Percentiles rank a stretch among this genome's conserved stretches.
phyloP scores from a whole-genome alignment of 2,797 vertebrate species.

The Podargus strigoides region DNA sequence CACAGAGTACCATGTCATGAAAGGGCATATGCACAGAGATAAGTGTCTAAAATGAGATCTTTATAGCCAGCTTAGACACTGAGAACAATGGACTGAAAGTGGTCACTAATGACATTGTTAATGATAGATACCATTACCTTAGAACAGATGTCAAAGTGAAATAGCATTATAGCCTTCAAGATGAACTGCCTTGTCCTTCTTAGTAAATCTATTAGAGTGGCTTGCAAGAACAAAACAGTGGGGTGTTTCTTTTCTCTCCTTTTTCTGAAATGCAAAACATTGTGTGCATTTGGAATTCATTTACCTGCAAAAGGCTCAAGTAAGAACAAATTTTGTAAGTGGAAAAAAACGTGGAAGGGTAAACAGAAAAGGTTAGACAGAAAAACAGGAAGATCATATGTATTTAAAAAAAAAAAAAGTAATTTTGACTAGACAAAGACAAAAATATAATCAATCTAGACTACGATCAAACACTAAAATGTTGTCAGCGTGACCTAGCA shows the following conservation, averaged over 20 bases:
- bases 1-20: neutral
- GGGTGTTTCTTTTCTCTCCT: neutral
- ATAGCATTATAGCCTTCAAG: conserved; percentile 64
- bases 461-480: neutral
- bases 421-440: neutral
- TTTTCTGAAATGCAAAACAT: conserved; percentile 27
- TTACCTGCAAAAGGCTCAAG: neutral
- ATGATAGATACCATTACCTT: conserved; percentile 72
- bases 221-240: conserved; percentile 11
- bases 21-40: conserved; percentile 42
- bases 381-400: neutral
- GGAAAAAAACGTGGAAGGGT: neutral
- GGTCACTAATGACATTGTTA: conserved; percentile 71
- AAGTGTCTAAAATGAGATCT: conserved; percentile 63
- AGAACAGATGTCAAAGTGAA: conserved; percentile 57
- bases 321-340: neutral
- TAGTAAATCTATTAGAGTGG: conserved; percentile 47
- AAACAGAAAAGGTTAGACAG: neutral
- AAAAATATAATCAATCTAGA: neutral
- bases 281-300: neutral
- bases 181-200: conserved; percentile 59
- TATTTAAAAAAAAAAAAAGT: neutral
- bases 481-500: neutral
- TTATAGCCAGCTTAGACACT: conserved; percentile 50
- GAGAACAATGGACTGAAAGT: conserved; percentile 61